phyloP scores from a whole-genome alignment of 2,888 invertebrate genomes.

The Merodon equestris region DNA sequence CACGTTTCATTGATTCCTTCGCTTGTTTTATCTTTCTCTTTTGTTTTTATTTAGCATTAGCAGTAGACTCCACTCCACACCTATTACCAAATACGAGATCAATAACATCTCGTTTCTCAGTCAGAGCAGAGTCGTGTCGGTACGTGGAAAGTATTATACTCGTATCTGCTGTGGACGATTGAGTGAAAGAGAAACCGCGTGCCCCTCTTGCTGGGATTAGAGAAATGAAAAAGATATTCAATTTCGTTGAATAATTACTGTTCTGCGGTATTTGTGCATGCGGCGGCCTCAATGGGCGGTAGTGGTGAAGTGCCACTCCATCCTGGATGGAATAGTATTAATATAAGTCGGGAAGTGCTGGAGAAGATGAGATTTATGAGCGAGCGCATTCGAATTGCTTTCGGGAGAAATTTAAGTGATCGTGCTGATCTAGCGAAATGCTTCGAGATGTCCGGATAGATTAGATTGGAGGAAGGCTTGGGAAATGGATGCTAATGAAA shows the following conservation, averaged over 20 bases:
- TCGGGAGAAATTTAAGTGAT: constrained; percentile 60
- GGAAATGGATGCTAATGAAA: neutral
- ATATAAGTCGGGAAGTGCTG: constrained; percentile 1
- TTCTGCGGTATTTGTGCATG: constrained; percentile 47
- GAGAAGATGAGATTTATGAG: constrained; percentile 32
- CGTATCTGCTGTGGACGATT: neutral
- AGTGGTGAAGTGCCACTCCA: constrained; percentile 28
- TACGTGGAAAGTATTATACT: constrained; percentile 18
- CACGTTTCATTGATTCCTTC: constrained; percentile 44
- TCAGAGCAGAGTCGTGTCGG: constrained; percentile 34
- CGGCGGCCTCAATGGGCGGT: constrained; percentile 52
- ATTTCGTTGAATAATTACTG: constrained; percentile 65
- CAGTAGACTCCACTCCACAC: constrained; percentile 25
- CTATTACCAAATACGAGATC: constrained; percentile 67
- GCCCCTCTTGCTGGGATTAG: constrained; percentile 41
- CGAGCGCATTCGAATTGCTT: constrained; percentile 52
- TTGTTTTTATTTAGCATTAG: constrained; percentile 37
- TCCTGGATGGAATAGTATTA: neutral
- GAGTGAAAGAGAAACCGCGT: constrained; percentile 63
- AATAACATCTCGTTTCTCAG: constrained; percentile 55
- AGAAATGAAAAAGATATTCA: constrained; percentile 54
- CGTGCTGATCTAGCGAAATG: constrained; percentile 46
- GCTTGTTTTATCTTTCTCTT: too few relatives aligned
- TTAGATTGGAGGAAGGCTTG: constrained; percentile 8
- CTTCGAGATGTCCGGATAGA: neutral